A percentile compares a stretch with the other conserved stretches of the same genome.
Evolutionary conservation across 2,888 invertebrate genomes (phyloP).

Genomic region (Noctua pronuba): DNA sequence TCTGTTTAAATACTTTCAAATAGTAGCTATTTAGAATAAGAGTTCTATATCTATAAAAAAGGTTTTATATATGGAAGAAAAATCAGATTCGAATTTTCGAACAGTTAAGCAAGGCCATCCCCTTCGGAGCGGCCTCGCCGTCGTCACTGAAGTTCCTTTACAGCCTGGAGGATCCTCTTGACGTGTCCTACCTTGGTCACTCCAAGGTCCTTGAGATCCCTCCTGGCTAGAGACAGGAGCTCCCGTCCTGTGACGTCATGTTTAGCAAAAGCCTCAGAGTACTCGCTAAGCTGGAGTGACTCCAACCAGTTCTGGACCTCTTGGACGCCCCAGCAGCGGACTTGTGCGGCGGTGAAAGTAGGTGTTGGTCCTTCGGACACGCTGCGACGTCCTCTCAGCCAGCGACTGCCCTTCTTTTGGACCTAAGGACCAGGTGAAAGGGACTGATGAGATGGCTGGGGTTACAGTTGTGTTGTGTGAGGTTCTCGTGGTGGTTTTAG

Average conservation of each 20-base stretch:
- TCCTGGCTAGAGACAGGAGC: conserved; percentile 95
- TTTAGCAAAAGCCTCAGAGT: conserved; percentile 96
- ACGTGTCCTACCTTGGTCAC: conserved; percentile 98
- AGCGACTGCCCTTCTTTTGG: conserved; percentile 84
- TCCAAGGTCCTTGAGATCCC: conserved; percentile 97
- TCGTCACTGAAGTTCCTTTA: conserved; percentile 93
- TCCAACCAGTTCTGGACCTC: conserved; percentile 98
- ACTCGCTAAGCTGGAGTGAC: conserved; percentile 96
- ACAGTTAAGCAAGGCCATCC: conserved; percentile 80
- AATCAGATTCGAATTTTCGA: conserved; percentile 55
- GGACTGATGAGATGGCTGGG: conserved; percentile 62
- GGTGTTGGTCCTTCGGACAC: conserved; percentile 80
- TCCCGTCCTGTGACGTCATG: conserved; percentile 98
- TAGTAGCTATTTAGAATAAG: conserved; percentile 52
- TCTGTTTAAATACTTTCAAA: conserved; percentile 36
- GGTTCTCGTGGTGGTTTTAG: neutral
- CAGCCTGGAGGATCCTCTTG: conserved; percentile 97
- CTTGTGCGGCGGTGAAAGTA: conserved; percentile 77
- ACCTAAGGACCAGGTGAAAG: conserved; percentile 77
- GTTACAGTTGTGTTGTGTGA: conserved; percentile 35
- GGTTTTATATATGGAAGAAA: conserved; percentile 58
- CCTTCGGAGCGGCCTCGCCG: conserved; percentile 88
- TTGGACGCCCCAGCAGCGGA: conserved; percentile 94
- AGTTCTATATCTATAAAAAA: conserved; percentile 52
- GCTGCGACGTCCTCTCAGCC: conserved; percentile 85